Percentiles rank a stretch among this genome's conserved stretches.
Conservation (phyloP, 2,113 vertebrate genomes). For the Stegastes partitus region DNA sequence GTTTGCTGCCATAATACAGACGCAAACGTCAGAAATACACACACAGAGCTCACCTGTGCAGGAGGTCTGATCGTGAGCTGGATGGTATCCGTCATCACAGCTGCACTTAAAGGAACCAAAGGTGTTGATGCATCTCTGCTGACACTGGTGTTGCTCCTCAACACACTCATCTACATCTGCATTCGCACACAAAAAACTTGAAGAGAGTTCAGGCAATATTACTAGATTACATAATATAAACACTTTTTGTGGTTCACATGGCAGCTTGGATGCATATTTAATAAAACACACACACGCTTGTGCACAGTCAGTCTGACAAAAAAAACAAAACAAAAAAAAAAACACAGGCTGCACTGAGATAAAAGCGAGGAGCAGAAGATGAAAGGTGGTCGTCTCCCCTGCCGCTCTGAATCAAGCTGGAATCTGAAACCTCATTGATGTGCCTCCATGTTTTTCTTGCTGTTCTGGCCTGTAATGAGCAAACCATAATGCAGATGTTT, state of each 20-base stretch:
- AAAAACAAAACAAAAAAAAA: too few relatives aligned
- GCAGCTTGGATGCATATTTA: background rate
- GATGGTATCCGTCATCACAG: conserved; percentile 64
- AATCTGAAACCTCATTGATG: conserved; percentile 38
- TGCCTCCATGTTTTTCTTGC: conserved; percentile 23
- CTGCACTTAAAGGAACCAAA: conserved; percentile 76
- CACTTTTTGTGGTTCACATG: background rate
- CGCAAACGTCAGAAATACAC: conserved; percentile 2
- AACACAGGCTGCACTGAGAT: conserved; percentile 6
- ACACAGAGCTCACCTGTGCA: conserved; percentile 55
- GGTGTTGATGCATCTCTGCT: conserved; percentile 79
- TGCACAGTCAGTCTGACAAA: background rate
- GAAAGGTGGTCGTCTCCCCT: conserved; percentile 24
- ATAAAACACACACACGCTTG: background rate
- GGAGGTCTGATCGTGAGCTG: conserved; percentile 49
- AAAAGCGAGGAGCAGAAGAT: conserved; percentile 30
- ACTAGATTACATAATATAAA: background rate
- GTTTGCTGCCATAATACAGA: conserved; percentile 15
- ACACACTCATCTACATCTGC: conserved; percentile 75
- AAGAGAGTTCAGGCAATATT: background rate
- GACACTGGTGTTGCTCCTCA: conserved; percentile 65
- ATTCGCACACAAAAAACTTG: background rate
- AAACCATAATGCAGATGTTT: conserved; percentile 48
- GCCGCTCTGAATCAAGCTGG: conserved; percentile 21
- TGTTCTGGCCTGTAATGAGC: conserved; percentile 27